A percentile compares a stretch with the other conserved stretches of the same genome.
Evolutionary conservation across 2,113 vertebrate genomes (phyloP).

Genomic region (Corythornis cristatus): DNA sequence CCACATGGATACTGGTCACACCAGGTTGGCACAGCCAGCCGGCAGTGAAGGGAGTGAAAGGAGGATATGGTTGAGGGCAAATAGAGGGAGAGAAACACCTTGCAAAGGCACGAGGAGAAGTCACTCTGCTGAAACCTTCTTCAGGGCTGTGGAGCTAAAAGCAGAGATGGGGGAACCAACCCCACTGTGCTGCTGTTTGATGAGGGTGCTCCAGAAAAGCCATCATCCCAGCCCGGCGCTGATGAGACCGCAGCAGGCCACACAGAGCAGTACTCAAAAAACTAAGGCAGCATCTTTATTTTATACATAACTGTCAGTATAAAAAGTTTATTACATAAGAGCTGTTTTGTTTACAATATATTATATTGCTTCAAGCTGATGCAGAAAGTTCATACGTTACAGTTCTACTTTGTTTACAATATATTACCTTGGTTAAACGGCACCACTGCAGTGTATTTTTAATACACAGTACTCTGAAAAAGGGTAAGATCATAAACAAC

Average conservation of each 20-base stretch:
- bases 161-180: neutral
- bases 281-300: slow-evolving; percentile 79
- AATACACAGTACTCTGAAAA: slow-evolving; percentile 49
- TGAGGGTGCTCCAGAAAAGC: neutral
- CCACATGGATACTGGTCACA: accelerated
- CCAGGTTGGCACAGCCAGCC: accelerated
- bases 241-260: neutral
- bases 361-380: slow-evolving; percentile 79
- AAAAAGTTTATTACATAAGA: slow-evolving; percentile 79
- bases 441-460: slow-evolving; percentile 54
- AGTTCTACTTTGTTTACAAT: slow-evolving; percentile 74
- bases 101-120: neutral
- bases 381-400: slow-evolving; percentile 71
- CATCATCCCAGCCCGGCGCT: accelerated
- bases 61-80: neutral
- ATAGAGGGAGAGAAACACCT: accelerated
- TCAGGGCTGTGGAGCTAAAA: neutral
- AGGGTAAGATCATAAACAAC: slow-evolving; percentile 25
- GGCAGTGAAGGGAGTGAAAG: accelerated
- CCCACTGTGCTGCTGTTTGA: neutral
- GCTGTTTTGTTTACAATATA: slow-evolving; percentile 80
- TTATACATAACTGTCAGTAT: slow-evolving; percentile 74
- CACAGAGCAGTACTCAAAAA: slow-evolving; percentile 36
- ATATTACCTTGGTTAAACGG: slow-evolving; percentile 73
- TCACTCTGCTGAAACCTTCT: neutral